These are phyloP conservation scores for Pogonomyrmex californicus DNA, from an alignment of 1,140 invertebrate species.

Conservation along the genomic window DNA sequence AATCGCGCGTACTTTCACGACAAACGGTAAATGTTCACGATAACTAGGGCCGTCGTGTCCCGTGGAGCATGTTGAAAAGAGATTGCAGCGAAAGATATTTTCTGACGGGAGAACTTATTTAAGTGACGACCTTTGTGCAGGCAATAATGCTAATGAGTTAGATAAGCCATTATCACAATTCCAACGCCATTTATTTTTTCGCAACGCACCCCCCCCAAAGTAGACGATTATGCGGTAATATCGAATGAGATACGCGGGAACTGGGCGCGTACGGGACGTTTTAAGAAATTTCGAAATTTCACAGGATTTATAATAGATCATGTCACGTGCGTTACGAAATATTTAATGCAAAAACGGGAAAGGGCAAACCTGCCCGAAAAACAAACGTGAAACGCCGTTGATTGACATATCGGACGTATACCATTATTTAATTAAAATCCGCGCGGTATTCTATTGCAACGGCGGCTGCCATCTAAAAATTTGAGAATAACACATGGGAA, in stretches of 20 bases:
- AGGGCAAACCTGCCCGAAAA: not conserved
- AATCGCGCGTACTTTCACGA: conserved; percentile 40
- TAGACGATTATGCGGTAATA: not conserved
- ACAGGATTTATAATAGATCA: not conserved
- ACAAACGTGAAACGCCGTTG: not conserved
- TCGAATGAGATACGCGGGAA: not conserved
- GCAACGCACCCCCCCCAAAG: not conserved
- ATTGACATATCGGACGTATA: not conserved
- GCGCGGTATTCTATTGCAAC: not conserved
- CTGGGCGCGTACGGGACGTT: not conserved
- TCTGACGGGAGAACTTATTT: conserved; percentile 21
- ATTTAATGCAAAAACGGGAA: not conserved
- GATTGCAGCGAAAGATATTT: conserved; percentile 37
- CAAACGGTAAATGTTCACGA: conserved; percentile 40
- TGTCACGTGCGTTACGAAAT: not conserved
- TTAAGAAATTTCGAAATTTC: not conserved
- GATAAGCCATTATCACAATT: conserved; percentile 25
- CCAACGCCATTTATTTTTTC: conserved; percentile 1
- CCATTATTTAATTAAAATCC: conserved; percentile 50
- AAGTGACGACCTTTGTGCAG: conserved; percentile 5
- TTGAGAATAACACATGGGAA: not conserved
- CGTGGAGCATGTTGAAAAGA: conserved; percentile 8
- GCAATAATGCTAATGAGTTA: conserved; percentile 22
- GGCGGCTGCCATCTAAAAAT: not conserved
- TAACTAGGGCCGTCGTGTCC: conserved; percentile 2